phyloP scores from a whole-genome alignment of 1,140 invertebrate species.

The Megathymus violae region DNA sequence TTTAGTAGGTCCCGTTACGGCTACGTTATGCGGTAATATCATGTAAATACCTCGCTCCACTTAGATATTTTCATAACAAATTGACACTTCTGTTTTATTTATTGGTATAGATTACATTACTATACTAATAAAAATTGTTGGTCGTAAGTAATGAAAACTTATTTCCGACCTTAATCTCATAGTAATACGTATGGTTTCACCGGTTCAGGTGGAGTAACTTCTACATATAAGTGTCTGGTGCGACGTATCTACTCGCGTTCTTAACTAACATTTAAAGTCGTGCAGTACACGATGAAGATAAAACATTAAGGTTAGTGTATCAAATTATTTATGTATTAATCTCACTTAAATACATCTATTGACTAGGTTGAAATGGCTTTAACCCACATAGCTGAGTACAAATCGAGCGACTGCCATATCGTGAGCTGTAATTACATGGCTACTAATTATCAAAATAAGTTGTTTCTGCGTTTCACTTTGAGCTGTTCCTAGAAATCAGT shows the following conservation, averaged over 20 bases:
- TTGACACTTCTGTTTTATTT: too few species aligned
- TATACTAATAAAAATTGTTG: too few species aligned
- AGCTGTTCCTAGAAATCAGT: constrained; percentile 12
- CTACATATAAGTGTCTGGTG: too few species aligned
- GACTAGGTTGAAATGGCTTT: constrained; percentile 13
- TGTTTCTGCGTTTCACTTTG: constrained; percentile 14
- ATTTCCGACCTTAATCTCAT: too few species aligned
- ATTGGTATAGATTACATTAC: too few species aligned
- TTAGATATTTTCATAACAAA: too few species aligned
- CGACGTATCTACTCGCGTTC: neutral
- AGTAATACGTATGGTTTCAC: too few species aligned
- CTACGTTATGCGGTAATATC: too few species aligned
- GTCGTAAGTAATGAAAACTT: too few species aligned
- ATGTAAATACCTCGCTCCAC: too few species aligned
- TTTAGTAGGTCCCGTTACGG: too few species aligned
- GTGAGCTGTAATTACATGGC: constrained; percentile 18
- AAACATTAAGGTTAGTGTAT: neutral
- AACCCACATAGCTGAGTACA: constrained; percentile 19
- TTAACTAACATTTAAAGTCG: constrained; percentile 3
- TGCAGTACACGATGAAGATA: constrained; percentile 5
- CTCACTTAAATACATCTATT: constrained; percentile 4
- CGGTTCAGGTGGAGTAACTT: too few species aligned
- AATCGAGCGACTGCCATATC: constrained; percentile 14
- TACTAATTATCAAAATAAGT: constrained; percentile 22
- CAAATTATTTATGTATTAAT: constrained; percentile 19